phyloP scores from a whole-genome alignment of 2,888 invertebrate species.

The Nephrocerus scutellatus region DNA sequence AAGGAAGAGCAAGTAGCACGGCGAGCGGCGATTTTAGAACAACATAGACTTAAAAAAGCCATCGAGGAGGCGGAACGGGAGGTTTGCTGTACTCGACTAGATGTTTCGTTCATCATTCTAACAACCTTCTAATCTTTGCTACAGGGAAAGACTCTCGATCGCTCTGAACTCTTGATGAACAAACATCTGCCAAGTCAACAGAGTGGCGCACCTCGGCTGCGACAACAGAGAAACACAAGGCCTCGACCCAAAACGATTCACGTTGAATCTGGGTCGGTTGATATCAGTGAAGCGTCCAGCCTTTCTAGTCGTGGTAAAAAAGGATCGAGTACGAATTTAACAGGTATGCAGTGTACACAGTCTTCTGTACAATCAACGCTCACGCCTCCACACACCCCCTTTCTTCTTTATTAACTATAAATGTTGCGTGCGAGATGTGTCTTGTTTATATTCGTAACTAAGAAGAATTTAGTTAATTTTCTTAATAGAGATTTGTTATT shows the following conservation, averaged over 20 bases:
- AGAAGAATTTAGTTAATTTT: no score
- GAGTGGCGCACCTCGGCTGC: constrained; percentile 52
- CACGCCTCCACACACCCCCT: no score
- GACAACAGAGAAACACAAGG: constrained; percentile 59
- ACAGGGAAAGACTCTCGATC: constrained; percentile 75
- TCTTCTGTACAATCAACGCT: no score
- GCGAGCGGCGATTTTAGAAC: constrained; percentile 80
- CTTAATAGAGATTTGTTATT: no score
- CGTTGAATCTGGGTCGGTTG: constrained; percentile 72
- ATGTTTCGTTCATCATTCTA: no score
- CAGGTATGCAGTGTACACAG: constrained; percentile 63
- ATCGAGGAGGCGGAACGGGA: constrained; percentile 86
- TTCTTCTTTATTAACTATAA: no score
- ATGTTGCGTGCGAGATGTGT: no score
- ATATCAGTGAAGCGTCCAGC: constrained; percentile 69
- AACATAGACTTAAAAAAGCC: constrained; percentile 88
- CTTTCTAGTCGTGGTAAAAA: constrained; percentile 67
- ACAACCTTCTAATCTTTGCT: constrained; percentile 18
- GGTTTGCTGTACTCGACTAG: constrained; percentile 48
- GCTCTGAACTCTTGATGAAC: constrained; percentile 55
- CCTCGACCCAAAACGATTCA: constrained; percentile 87
- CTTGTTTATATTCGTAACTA: no score
- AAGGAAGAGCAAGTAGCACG: constrained; percentile 79
- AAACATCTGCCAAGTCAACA: constrained; percentile 46
- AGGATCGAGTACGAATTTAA: constrained; percentile 74